phyloP scores from a whole-genome alignment of 35 echinoderm and acorn worm genomes.

The Diadema setosum region DNA sequence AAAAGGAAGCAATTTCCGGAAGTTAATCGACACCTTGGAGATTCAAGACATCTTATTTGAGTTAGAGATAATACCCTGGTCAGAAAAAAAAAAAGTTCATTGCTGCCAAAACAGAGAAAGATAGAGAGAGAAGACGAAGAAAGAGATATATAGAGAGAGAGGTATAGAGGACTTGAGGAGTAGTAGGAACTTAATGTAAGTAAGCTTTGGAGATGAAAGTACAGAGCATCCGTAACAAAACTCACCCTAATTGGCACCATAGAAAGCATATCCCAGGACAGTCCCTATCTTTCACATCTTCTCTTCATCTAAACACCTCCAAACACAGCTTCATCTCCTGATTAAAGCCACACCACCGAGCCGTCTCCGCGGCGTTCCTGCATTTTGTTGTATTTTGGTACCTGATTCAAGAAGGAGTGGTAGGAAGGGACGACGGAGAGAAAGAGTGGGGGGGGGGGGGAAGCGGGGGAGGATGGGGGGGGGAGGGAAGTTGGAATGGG shows the following conservation, averaged over 20 bases:
- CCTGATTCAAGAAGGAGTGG: not conserved
- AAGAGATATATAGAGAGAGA: no score
- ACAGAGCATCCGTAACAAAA: slow-evolving; percentile 14
- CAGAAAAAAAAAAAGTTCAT: not conserved
- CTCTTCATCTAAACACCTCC: not conserved
- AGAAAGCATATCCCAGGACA: not conserved
- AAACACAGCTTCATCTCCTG: not conserved
- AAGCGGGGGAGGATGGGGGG: not conserved
- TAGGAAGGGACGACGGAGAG: not conserved
- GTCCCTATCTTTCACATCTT: not conserved
- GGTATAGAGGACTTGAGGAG: no score
- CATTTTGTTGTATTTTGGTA: not conserved
- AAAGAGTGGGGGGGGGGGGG: not conserved
- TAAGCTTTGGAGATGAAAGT: slow-evolving; percentile 1
- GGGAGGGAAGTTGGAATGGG: no score
- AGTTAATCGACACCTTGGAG: not conserved
- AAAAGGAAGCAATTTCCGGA: no score
- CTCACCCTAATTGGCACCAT: slow-evolving; percentile 3
- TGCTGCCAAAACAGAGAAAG: not conserved
- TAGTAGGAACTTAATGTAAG: no score
- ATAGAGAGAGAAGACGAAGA: not conserved
- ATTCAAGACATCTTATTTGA: not conserved
- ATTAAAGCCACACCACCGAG: not conserved
- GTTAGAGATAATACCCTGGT: not conserved
- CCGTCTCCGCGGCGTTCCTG: not conserved